Evolutionary conservation across 2,888 invertebrate species (phyloP).

Genomic region (Platerodrilus igneus): DNA sequence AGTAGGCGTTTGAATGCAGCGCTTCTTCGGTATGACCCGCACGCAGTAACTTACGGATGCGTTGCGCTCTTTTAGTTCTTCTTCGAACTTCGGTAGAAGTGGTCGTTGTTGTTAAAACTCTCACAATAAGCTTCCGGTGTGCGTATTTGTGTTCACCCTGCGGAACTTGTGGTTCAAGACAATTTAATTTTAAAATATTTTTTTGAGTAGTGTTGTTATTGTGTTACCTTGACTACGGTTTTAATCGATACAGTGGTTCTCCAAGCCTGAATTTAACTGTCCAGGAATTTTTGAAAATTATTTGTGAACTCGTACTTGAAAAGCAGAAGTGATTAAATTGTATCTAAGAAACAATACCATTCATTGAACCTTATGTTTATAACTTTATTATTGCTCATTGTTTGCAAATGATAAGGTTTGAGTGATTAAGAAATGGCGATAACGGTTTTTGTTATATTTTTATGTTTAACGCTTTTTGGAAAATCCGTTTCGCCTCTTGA

Average conservation of each 20-base stretch:
- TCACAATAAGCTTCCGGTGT: slow-evolving; percentile 23
- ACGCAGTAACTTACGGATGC: too few relatives aligned
- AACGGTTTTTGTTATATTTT: not conserved
- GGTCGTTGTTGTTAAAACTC: slow-evolving; percentile 8
- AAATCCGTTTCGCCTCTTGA: slow-evolving; percentile 32
- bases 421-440: slow-evolving; percentile 2
- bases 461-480: slow-evolving; percentile 13
- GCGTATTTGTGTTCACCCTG: slow-evolving; percentile 11
- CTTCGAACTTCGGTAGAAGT: slow-evolving; percentile 8
- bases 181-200: slow-evolving; percentile 6
- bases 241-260: too few relatives aligned
- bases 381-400: not conserved
- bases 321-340: too few relatives aligned
- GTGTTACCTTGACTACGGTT: slow-evolving; percentile 19
- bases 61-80: slow-evolving; percentile 18
- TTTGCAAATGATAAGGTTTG: not conserved
- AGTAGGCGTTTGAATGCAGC: slow-evolving; percentile 19
- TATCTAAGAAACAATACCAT: too few relatives aligned
- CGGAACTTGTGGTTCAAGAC: slow-evolving; percentile 12
- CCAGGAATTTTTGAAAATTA: too few relatives aligned
- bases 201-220: slow-evolving; percentile 21
- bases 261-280: too few relatives aligned
- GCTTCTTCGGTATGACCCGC: too few relatives aligned
- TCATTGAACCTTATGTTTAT: too few relatives aligned
- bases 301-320: too few relatives aligned